Evolutionary conservation across 2,888 invertebrate genomes (phyloP).

Genomic region (Syrista parreyssii): DNA sequence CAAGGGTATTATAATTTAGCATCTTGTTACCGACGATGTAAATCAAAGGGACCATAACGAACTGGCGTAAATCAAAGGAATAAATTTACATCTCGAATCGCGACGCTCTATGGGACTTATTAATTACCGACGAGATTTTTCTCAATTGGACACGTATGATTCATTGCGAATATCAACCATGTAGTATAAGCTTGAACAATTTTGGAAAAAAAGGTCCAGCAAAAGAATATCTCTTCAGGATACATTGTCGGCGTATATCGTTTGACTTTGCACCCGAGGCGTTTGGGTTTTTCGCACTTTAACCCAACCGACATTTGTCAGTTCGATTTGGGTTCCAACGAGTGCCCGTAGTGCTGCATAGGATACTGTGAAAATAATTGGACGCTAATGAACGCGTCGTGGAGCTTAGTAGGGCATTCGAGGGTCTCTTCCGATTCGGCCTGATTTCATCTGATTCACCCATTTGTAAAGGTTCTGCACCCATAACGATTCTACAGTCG

Average conservation of each 20-base stretch:
- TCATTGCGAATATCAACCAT: no score
- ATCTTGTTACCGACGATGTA: conserved; percentile 1
- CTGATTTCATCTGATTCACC: not conserved
- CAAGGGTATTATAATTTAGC: conserved; percentile 22
- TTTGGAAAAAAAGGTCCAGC: not conserved
- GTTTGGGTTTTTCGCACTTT: not conserved
- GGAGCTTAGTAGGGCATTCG: not conserved
- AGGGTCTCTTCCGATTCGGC: not conserved
- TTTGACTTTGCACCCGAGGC: not conserved
- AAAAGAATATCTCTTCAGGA: not conserved
- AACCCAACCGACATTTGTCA: not conserved
- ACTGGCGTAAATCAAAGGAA: no score
- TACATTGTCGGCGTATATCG: accelerated
- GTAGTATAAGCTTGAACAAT: not conserved
- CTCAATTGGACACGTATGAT: no score
- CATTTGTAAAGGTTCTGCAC: not conserved
- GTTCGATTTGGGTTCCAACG: not conserved
- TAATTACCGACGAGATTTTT: no score
- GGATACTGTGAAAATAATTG: conserved; percentile 52
- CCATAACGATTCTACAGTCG: not conserved
- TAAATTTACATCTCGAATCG: no score
- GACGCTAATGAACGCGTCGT: conserved; percentile 50
- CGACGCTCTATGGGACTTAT: no score
- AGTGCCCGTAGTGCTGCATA: not conserved
- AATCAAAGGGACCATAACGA: conserved; percentile 11